Conservation (phyloP, 2,888 invertebrate genomes). For the Nomada hirtipes region DNA sequence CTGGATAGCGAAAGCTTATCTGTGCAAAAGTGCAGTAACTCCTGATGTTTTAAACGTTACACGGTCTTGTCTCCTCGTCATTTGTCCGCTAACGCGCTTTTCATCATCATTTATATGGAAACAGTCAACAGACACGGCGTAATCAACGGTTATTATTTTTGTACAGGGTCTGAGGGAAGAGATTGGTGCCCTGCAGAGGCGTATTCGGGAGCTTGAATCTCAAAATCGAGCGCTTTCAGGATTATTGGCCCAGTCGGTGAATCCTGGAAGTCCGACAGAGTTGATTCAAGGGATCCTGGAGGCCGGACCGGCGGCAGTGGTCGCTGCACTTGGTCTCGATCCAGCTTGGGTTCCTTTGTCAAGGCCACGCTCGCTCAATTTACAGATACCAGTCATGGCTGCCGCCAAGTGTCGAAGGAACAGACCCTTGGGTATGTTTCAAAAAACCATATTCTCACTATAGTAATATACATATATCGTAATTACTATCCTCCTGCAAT, state of each 20-base stretch:
- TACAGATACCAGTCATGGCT: constrained; percentile 87
- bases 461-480: neutral
- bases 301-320: constrained; percentile 80
- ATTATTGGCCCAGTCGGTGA: constrained; percentile 88
- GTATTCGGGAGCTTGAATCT: constrained; percentile 91
- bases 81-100: constrained; percentile 62
- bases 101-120: constrained; percentile 24
- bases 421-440: constrained; percentile 84
- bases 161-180: constrained; percentile 91
- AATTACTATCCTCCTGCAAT: neutral
- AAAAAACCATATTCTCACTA: neutral
- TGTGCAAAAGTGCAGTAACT: neutral
- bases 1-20: constrained; percentile 33
- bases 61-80: constrained; percentile 10
- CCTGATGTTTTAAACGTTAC: neutral
- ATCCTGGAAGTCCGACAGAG: constrained; percentile 85
- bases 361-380: constrained; percentile 89
- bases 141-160: neutral
- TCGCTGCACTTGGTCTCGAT: constrained; percentile 87
- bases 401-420: constrained; percentile 84
- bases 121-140: constrained; percentile 3
- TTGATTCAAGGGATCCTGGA: constrained; percentile 80
- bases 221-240: constrained; percentile 91
- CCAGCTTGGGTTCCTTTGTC: constrained; percentile 89
- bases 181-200: constrained; percentile 89